Conservation (phyloP, 2,113 vertebrate genomes). For the Clupea harengus region DNA sequence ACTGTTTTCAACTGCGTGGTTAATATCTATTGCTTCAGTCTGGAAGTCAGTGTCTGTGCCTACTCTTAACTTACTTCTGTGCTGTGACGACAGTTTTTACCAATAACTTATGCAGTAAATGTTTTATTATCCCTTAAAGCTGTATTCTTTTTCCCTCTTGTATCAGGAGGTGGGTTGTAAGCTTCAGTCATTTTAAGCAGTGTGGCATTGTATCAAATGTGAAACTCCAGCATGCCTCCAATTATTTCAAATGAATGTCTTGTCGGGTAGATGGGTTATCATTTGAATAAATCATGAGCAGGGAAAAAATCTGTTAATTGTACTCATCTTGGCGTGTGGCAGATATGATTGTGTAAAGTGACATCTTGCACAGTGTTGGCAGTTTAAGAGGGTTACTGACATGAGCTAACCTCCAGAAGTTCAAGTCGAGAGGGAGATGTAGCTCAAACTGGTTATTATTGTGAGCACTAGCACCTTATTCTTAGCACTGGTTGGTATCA, state of each 20-base stretch:
- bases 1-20: not conserved
- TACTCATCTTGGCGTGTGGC: not conserved
- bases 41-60: not conserved
- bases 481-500: too few relatives aligned
- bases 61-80: not conserved
- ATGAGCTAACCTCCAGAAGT: not conserved
- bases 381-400: not conserved
- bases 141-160: not conserved
- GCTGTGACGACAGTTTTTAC: not conserved
- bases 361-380: not conserved
- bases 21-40: not conserved
- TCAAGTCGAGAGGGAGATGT: too few relatives aligned
- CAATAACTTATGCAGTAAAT: not conserved
- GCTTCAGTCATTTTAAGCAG: not conserved
- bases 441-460: too few relatives aligned
- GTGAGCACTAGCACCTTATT: too few relatives aligned
- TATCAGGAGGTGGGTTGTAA: not conserved
- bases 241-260: not conserved
- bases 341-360: not conserved
- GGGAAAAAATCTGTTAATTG: not conserved
- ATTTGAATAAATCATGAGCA: not conserved
- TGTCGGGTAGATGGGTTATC: not conserved
- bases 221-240: not conserved
- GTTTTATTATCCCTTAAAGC: not conserved
- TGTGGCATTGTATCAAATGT: not conserved